phyloP scores from a whole-genome alignment of 2,888 invertebrate genomes.

The Ditula angustiorana region DNA sequence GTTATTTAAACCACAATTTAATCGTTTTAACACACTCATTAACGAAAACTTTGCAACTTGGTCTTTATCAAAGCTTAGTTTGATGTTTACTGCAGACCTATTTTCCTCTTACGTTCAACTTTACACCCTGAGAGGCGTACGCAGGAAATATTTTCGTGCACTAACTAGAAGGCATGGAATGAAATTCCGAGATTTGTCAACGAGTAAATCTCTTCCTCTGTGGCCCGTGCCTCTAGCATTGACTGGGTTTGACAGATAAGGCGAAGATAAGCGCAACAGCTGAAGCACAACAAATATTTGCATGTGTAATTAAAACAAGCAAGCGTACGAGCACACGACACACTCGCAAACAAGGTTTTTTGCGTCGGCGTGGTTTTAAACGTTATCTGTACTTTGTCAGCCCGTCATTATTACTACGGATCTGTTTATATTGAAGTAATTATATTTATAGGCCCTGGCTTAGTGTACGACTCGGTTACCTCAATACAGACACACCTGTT shows the following conservation, averaged over 20 bases:
- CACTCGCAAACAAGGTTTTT: constrained; percentile 64
- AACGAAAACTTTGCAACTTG: constrained; percentile 3
- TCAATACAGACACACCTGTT: background rate
- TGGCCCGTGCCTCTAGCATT: constrained; percentile 78
- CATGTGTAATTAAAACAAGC: constrained; percentile 77
- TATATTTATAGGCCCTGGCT: background rate
- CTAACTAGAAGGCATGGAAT: background rate
- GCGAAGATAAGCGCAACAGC: constrained; percentile 76
- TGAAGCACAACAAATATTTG: constrained; percentile 77
- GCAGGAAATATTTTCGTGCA: constrained; percentile 2
- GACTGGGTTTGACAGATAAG: constrained; percentile 85
- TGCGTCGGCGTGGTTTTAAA: constrained; percentile 54
- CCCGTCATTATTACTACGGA: constrained; percentile 19
- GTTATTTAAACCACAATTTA: background rate
- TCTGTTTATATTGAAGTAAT: constrained; percentile 5
- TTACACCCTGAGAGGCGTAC: background rate
- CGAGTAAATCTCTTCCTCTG: constrained; percentile 51
- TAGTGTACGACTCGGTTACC: constrained; percentile 42
- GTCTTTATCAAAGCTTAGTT: constrained; percentile 18
- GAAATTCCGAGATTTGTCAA: constrained; percentile 26
- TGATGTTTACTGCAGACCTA: constrained; percentile 7
- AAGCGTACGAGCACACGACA: constrained; percentile 59
- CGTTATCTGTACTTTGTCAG: constrained; percentile 27
- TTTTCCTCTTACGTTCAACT: background rate
- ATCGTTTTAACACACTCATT: background rate